Percentiles rank a stretch among this genome's conserved stretches.
Evolutionary conservation across 2,888 invertebrate species (phyloP).

Genomic region (Graphium colonna): DNA sequence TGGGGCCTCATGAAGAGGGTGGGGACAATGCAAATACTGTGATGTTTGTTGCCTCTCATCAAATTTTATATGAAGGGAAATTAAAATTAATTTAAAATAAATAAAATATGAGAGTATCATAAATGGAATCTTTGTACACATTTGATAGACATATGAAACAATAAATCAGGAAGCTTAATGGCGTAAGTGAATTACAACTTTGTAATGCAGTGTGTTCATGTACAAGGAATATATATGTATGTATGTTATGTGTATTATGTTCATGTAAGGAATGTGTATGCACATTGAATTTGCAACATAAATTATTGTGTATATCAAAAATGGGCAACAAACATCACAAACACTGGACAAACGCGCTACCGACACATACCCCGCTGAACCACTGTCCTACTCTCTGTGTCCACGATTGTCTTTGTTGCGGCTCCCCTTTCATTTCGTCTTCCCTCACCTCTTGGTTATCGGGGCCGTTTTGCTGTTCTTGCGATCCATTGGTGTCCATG

Average conservation of each 20-base stretch:
- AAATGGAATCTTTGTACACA: no score
- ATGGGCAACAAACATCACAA: slow-evolving; percentile 66
- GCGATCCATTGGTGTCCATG: slow-evolving; percentile 74
- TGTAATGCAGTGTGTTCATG: no score
- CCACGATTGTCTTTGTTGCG: slow-evolving; percentile 82
- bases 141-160: no score
- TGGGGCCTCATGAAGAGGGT: slow-evolving; percentile 68
- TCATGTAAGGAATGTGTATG: not conserved
- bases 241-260: no score
- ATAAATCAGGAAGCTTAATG: no score
- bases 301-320: not conserved
- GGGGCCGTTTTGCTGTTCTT: slow-evolving; percentile 64
- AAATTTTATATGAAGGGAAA: no score
- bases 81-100: no score
- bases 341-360: slow-evolving; percentile 67
- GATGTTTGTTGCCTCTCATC: slow-evolving; percentile 59
- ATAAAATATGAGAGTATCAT: no score
- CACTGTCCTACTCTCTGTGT: slow-evolving; percentile 85
- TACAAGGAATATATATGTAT: no score
- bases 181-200: no score
- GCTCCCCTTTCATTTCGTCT: slow-evolving; percentile 65
- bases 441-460: slow-evolving; percentile 76
- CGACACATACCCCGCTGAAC: slow-evolving; percentile 85
- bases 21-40: slow-evolving; percentile 57
- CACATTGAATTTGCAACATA: not conserved